Evolutionary conservation across 1,140 invertebrate species (phyloP), one percentile per base, ranked within the genome.

Genomic region (Kradibia gibbosae): DNA sequence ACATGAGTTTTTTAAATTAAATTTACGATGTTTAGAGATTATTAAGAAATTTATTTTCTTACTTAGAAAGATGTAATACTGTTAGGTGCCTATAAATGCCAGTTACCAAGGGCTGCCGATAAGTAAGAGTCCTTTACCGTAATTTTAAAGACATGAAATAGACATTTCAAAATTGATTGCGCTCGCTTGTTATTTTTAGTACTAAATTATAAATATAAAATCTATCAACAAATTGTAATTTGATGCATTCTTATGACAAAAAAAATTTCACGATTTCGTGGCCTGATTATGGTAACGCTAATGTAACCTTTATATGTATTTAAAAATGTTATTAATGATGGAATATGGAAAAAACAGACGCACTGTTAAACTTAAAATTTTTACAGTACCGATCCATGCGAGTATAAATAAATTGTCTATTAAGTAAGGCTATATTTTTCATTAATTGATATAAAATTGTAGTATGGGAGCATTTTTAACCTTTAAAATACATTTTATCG

Each of bases 81-180:
- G 55, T 74, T 75, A 81, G 79, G 34, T 81, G 72, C 79, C 79
- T 81, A 81, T 81, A 81, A 81, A 81, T 75, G 71, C 79, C 79
- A 81, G 55, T 81, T 81, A 81, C 79, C 79, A 67, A 75, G 79
- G 79, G 73, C 80, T 81, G 80, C 76, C 80, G 80, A 81, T 81
- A 81, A 81, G 80, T 81, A 81, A 76, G 80, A 81, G 73, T 77
- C 65, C 80, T 81, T 76, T 71, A 62, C 55, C 42, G 70, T 62
- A 65, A 55, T 81, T 53, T 81, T 42, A 36, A 36, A 55, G 78
- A 74, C 78, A 50, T 31, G 20, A 75, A 81, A 80, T 73, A 67
- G 57, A 67, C 57, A 34, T 75, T 74, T 62, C 11, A 65, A 74
- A 80, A 78, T 78, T 71, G 34, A 78, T 55, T 36, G 45, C 39